phyloP scores from a whole-genome alignment of 2,797 vertebrate species.

The Peromyscus eremicus region DNA sequence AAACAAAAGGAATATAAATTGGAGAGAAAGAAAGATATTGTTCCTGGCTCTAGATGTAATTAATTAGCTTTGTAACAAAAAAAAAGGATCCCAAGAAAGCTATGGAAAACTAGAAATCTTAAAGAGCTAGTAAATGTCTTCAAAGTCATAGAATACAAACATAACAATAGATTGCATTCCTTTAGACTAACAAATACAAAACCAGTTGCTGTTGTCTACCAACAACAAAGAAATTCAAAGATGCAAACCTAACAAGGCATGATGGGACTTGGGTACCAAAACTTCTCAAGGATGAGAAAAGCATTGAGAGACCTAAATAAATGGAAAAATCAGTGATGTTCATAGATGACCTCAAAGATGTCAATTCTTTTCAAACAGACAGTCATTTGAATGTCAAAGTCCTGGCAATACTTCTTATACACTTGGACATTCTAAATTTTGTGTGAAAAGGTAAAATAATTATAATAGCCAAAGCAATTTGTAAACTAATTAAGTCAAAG shows the following conservation, averaged over 20 bases:
- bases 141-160: background rate
- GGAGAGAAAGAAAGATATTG: constrained; percentile 22
- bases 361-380: background rate
- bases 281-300: background rate
- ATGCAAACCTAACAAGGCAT: background rate
- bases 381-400: background rate
- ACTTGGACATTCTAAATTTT: background rate
- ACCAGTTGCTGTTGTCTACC: background rate
- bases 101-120: background rate
- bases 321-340: background rate
- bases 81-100: background rate
- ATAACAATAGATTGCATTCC: background rate
- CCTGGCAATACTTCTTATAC: background rate
- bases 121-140: background rate
- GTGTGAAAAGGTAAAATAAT: background rate
- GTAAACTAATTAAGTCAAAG: background rate
- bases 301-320: background rate
- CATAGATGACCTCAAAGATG: background rate
- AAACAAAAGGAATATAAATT: background rate
- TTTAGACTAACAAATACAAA: background rate
- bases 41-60: background rate
- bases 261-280: background rate
- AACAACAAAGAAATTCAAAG: background rate
- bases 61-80: background rate
- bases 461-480: background rate